Percentiles rank a stretch among this genome's conserved stretches.
Conservation (phyloP, 2,113 vertebrate genomes). For the Crotalus viridis region DNA sequence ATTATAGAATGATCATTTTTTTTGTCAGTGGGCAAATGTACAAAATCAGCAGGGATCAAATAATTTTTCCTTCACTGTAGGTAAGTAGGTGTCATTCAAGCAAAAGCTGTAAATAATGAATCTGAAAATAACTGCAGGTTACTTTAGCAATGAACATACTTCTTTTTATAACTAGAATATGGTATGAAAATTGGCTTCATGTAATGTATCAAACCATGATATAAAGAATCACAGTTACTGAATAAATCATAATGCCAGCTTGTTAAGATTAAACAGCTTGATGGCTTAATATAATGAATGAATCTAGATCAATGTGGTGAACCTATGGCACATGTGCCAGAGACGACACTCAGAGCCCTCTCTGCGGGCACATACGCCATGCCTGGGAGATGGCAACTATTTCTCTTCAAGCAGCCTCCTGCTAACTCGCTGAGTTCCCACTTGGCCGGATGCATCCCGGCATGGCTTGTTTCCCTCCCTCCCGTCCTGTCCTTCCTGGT, state of each 20-base stretch:
- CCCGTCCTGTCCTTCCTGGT: too few species aligned
- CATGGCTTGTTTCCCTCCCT: too few species aligned
- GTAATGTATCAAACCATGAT: neutral
- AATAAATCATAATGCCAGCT: neutral
- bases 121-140: neutral
- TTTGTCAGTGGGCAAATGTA: too few species aligned
- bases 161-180: neutral
- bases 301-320: neutral
- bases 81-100: neutral
- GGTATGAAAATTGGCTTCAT: neutral
- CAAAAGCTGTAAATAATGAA: neutral
- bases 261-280: neutral
- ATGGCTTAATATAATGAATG: neutral
- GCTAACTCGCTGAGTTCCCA: too few species aligned
- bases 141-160: neutral
- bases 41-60: too few species aligned
- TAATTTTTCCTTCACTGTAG: neutral
- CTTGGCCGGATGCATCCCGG: too few species aligned
- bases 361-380: too few species aligned
- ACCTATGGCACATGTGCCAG: too few species aligned
- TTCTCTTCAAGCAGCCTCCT: too few species aligned
- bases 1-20: too few species aligned
- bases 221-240: neutral
- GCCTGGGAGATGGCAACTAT: too few species aligned
- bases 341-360: too few species aligned